Evolutionary conservation across 2,888 invertebrate genomes (phyloP).

Genomic region (Ophioninae sp.): DNA sequence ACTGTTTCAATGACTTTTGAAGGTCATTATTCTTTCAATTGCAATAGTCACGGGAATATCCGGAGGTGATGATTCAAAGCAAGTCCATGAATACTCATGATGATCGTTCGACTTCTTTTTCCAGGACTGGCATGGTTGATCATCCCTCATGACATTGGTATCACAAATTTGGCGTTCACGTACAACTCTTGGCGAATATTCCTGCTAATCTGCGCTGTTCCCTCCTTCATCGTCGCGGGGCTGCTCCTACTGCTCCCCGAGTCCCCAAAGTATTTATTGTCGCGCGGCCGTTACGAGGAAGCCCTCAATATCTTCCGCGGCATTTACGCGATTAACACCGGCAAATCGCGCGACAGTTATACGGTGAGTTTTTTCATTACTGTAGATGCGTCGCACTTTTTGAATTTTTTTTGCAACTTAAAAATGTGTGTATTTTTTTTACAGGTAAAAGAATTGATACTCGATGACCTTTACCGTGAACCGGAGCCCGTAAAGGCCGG

Average conservation of each 20-base stretch:
- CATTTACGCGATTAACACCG: slow-evolving; percentile 92
- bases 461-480: slow-evolving; percentile 75
- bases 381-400: not conserved
- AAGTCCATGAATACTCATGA: not conserved
- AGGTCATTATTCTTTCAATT: not conserved
- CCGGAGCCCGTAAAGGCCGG: slow-evolving; percentile 71
- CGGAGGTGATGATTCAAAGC: not conserved
- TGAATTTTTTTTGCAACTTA: slow-evolving; percentile 3
- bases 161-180: slow-evolving; percentile 86
- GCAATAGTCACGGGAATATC: not conserved
- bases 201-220: slow-evolving; percentile 92
- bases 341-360: slow-evolving; percentile 88
- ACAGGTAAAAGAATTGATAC: slow-evolving; percentile 80
- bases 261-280: slow-evolving; percentile 94
- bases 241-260: slow-evolving; percentile 93
- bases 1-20: not conserved
- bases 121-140: slow-evolving; percentile 84
- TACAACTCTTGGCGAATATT: slow-evolving; percentile 97
- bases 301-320: slow-evolving; percentile 91
- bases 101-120: slow-evolving; percentile 2
- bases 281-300: slow-evolving; percentile 90
- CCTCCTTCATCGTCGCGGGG: slow-evolving; percentile 93
- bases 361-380: slow-evolving; percentile 82
- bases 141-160: slow-evolving; percentile 85
- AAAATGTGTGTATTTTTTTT: slow-evolving; percentile 14